phyloP scores from a whole-genome alignment of 2,888 invertebrate genomes.

The Idaea aversata region DNA sequence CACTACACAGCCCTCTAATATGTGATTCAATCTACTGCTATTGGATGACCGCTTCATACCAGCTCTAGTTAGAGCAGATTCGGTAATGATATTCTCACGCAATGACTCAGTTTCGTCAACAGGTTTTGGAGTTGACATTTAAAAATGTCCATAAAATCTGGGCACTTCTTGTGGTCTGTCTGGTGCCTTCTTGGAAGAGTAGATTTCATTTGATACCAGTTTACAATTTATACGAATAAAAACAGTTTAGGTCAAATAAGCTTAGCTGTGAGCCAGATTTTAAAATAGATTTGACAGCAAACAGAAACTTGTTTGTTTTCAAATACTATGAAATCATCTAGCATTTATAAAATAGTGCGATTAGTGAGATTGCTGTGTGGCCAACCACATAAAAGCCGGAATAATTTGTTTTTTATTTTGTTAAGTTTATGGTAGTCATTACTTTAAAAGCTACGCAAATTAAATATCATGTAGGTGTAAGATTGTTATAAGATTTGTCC shows the following conservation, averaged over 20 bases:
- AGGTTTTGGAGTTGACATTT: constrained; percentile 9
- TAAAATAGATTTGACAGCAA: background rate
- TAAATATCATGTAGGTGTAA: background rate
- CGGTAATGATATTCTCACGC: background rate
- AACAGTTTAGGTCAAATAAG: background rate
- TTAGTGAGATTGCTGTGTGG: background rate
- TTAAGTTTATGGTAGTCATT: background rate
- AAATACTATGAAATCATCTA: background rate
- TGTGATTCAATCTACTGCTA: background rate
- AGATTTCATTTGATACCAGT: background rate
- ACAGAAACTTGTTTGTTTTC: background rate
- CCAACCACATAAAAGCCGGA: background rate
- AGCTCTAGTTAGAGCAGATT: background rate
- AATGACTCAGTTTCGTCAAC: background rate
- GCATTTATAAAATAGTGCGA: background rate
- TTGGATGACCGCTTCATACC: background rate
- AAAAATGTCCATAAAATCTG: constrained; percentile 1
- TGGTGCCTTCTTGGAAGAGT: constrained; percentile 6
- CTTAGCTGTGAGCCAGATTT: background rate
- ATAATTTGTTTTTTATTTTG: background rate
- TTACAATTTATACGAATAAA: background rate
- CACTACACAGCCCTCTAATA: background rate
- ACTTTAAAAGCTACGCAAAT: background rate
- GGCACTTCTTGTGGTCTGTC: constrained; percentile 3
- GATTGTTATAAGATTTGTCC: constrained; percentile 10